A percentile compares a stretch with the other conserved stretches of the same genome.
These are phyloP conservation scores for Atlantisia rogersi DNA, from an alignment of 2,113 vertebrate species.

Conservation along the genomic window DNA sequence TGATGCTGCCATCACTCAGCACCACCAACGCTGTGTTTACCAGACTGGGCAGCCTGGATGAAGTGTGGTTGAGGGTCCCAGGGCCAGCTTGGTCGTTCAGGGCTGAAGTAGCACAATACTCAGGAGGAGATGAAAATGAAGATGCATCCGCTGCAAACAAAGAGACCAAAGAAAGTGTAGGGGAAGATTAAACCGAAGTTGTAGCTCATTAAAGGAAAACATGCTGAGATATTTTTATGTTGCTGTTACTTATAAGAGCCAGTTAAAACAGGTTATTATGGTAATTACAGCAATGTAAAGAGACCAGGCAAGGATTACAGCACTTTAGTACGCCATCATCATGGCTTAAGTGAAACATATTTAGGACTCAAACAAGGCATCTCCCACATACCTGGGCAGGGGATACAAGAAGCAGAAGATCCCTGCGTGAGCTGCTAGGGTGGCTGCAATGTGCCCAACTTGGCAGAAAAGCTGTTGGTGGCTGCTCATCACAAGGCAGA, in stretches of 20 bases:
- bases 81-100: background rate
- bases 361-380: conserved; percentile 27
- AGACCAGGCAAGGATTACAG: background rate
- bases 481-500: fast-evolving
- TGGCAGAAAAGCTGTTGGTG: background rate
- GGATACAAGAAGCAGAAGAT: background rate
- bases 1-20: background rate
- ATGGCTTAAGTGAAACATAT: conserved; percentile 2
- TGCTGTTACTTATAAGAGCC: conserved; percentile 3
- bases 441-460: background rate
- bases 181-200: background rate
- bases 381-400: background rate
- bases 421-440: background rate
- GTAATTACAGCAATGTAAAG: conserved; percentile 49
- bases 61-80: background rate
- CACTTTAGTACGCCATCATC: background rate
- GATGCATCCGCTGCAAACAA: background rate
- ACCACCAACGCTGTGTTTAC: background rate
- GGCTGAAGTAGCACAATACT: background rate
- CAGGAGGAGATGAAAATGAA: background rate
- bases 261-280: conserved; percentile 25
- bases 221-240: conserved; percentile 5
- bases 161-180: background rate
- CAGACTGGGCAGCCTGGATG: background rate
- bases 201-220: conserved; percentile 9